phyloP scores from a whole-genome alignment of 1,140 invertebrate species.

The Laodelphax striatellus region DNA sequence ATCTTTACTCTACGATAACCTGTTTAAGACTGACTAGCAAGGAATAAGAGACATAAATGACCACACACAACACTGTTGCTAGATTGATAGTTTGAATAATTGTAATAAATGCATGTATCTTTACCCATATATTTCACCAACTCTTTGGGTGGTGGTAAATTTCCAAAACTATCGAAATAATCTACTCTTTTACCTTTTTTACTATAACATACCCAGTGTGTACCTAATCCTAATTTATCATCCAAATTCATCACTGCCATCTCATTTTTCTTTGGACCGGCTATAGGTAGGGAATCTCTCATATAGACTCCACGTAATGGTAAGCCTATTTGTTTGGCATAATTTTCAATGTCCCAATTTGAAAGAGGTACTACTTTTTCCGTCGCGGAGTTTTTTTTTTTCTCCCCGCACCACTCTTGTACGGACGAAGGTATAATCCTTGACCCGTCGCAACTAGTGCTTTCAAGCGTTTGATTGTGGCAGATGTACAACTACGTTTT shows the following conservation, averaged over 20 bases:
- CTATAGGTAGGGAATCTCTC: constrained; percentile 9
- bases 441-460: no score
- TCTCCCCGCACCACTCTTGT: background rate
- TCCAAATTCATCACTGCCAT: constrained; percentile 27
- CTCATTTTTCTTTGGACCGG: constrained; percentile 23
- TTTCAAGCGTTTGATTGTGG: no score
- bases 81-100: background rate
- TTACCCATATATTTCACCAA: background rate
- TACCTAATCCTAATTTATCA: constrained; percentile 20
- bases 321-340: constrained; percentile 1
- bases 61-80: background rate
- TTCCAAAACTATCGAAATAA: constrained; percentile 2
- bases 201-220: constrained; percentile 28
- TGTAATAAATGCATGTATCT: background rate
- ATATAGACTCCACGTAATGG: constrained; percentile 18
- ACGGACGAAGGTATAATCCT: background rate
- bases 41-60: constrained; percentile 1
- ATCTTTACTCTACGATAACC: background rate
- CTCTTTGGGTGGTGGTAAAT: background rate
- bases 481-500: background rate
- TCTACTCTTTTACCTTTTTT: constrained; percentile 16
- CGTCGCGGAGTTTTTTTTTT: background rate
- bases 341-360: background rate
- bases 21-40: background rate
- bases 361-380: constrained; percentile 4